These are phyloP conservation scores for Raillietiella orientalis DNA, from an alignment of 2,888 invertebrate species.

Conservation along the genomic window DNA sequence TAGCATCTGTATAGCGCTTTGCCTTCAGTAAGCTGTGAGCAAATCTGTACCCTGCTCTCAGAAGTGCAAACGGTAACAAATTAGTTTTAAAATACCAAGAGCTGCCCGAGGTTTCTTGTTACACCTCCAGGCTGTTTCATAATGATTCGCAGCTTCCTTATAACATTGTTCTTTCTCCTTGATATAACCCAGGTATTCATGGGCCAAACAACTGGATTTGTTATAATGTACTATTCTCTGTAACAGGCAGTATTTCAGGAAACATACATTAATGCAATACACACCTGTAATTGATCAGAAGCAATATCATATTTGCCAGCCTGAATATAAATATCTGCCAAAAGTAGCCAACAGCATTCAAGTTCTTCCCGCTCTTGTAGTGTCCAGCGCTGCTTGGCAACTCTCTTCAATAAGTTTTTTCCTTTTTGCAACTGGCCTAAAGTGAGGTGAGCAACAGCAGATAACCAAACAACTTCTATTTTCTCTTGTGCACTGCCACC, in stretches of 20 bases:
- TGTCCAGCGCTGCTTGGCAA: conserved; percentile 56
- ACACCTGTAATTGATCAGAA: conserved; percentile 28
- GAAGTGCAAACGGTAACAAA: conserved; percentile 1
- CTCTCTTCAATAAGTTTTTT: conserved; percentile 62
- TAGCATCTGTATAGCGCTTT: conserved; percentile 59
- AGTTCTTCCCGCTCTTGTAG: conserved; percentile 86
- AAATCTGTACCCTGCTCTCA: conserved; percentile 37
- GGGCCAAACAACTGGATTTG: conserved; percentile 61
- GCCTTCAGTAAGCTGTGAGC: conserved; percentile 71
- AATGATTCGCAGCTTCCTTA: conserved; percentile 44
- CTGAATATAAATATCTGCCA: conserved; percentile 64
- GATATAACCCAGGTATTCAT: conserved; percentile 53
- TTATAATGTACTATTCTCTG: conserved; percentile 42
- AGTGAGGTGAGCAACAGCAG: no score
- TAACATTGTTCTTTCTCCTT: conserved; percentile 75
- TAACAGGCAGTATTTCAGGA: conserved; percentile 3
- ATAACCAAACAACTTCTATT: no score
- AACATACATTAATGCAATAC: background rate
- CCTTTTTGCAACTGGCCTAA: conserved; percentile 36
- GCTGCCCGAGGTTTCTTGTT: conserved; percentile 46
- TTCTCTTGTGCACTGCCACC: no score
- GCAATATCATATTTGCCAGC: conserved; percentile 58
- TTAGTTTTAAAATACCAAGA: conserved; percentile 20
- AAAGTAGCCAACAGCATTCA: conserved; percentile 71
- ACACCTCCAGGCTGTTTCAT: conserved; percentile 54